These are phyloP conservation scores for Microplitis deprimator DNA, from an alignment of 2,888 invertebrate genomes.

Conservation along the genomic window DNA sequence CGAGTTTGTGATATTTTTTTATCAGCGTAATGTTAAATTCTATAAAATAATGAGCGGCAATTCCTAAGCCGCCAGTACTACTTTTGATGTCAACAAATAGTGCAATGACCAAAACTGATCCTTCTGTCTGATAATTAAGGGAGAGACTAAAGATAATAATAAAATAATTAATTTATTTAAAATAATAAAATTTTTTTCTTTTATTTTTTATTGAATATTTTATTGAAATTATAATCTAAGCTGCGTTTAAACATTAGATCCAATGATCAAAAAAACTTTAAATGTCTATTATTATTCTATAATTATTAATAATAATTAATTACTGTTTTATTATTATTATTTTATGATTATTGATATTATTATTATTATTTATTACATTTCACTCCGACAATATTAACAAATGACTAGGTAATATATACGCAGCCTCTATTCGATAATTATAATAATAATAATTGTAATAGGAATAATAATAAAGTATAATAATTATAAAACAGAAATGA, in stretches of 20 bases:
- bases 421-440: constrained; percentile 52
- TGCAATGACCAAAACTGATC: too few relatives aligned
- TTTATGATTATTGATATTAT: constrained; percentile 23
- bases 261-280: neutral
- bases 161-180: too few relatives aligned
- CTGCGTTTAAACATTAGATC: neutral
- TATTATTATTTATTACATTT: constrained; percentile 31
- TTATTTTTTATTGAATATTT: neutral
- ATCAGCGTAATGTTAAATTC: too few relatives aligned
- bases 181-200: too few relatives aligned
- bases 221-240: neutral
- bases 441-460: neutral
- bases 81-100: too few relatives aligned
- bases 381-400: constrained; percentile 61
- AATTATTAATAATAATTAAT: too few relatives aligned
- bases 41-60: too few relatives aligned
- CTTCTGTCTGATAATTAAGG: too few relatives aligned
- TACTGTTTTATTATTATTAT: neutral
- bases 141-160: too few relatives aligned
- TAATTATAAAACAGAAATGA: constrained; percentile 50
- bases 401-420: constrained; percentile 70
- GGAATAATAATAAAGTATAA: constrained; percentile 44
- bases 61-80: too few relatives aligned
- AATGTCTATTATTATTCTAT: too few relatives aligned
- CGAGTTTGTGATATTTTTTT: too few relatives aligned